Evolutionary conservation across 2,797 vertebrate genomes (phyloP), one percentile per base, ranked within the genome.

Genomic region (Natrix natrix): DNA sequence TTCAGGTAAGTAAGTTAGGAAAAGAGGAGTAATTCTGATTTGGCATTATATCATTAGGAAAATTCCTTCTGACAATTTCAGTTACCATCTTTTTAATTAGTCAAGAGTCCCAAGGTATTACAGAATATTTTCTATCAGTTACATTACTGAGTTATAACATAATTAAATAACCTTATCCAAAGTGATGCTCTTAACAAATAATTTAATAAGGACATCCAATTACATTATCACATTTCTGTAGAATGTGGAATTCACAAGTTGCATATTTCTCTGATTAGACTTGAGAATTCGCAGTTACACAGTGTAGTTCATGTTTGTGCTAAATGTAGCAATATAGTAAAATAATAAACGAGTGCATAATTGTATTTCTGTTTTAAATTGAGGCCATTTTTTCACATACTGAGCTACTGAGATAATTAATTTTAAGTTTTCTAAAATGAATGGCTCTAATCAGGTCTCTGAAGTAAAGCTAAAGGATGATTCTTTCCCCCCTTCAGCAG

Each of bases 31-130:
- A 89, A 83, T 10, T 90, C 88, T 74, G 26, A 90, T 90, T 87
- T 74, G 57, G 61, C 32, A 90, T 54, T 55, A 69, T 32, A 20
- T 43, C 22, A 52, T 86, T 90, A 60, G 12, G 59, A 10, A 37
- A 92, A 22, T 57, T 89, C 83, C 56, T 22, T 24, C 66, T 69
- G 66, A 89, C 55, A 60, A 91, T 74, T 66, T 66, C 54, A 69
- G 32, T 74, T 92, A 55, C 61, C 24, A 6, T 87, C 54, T 59
- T 74, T 87, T 92, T 74, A 93, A 93, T 93, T 92, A 90, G 66
- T 92, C 54, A 93, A 60, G 59, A 52, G 5, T 37, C 14, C 20
- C 24, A 54, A 14, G 90, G 37, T 16, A 55, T 74, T 92, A 61
- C 1, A 55, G 61, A 90, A 74, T 59, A 74, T n/a, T 52, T 87